Evolutionary conservation across 2,888 invertebrate species (phyloP).

Genomic region (Machimus rusticus): DNA sequence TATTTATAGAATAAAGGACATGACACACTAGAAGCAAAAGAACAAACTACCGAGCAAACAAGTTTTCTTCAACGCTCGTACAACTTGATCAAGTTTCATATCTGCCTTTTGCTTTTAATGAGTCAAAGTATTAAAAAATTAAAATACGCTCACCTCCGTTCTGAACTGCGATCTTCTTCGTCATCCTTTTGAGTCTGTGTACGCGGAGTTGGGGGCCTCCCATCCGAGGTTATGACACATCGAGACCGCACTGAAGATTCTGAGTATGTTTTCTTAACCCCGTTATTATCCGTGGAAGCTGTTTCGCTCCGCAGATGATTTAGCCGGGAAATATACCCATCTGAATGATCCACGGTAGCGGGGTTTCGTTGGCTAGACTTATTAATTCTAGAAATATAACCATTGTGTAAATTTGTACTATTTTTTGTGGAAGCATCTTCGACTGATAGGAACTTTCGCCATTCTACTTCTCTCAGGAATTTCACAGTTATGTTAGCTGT

Average conservation of each 20-base stretch:
- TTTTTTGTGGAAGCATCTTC: neutral
- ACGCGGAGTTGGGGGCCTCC: neutral
- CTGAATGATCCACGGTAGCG: neutral
- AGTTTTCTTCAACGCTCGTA: no score
- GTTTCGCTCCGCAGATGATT: neutral
- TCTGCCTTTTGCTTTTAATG: neutral
- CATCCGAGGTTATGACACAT: neutral
- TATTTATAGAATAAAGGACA: neutral
- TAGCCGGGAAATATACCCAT: neutral
- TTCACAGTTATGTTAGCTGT: conserved; percentile 19
- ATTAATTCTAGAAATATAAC: neutral
- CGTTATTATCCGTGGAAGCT: neutral
- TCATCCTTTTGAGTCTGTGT: neutral
- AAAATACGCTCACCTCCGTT: conserved; percentile 25
- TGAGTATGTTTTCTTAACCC: neutral
- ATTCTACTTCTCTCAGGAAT: neutral
- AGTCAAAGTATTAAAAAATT: neutral
- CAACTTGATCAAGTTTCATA: no score
- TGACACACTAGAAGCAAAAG: neutral
- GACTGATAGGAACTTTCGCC: neutral
- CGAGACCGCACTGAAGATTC: neutral
- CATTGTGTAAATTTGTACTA: neutral
- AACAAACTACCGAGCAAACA: neutral
- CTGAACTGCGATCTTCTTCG: conserved; percentile 21
- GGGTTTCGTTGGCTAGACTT: neutral